These are phyloP conservation scores for Agrotis segetum DNA, from an alignment of 2,888 invertebrate species.

Conservation along the genomic window DNA sequence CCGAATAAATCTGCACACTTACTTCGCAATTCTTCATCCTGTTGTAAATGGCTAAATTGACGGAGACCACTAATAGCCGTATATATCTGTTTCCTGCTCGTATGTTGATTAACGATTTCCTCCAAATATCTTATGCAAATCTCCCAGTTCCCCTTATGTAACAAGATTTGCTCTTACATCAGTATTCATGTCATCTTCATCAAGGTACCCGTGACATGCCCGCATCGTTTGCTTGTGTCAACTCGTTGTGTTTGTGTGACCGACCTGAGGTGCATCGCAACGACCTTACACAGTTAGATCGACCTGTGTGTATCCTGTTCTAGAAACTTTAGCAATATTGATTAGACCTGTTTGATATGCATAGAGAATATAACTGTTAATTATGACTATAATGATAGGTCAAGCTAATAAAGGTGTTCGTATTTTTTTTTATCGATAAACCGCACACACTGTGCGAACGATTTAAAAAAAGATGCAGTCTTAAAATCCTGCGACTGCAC, in stretches of 20 bases:
- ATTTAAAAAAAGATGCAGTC: neutral
- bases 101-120: conserved; percentile 62
- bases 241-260: conserved; percentile 76
- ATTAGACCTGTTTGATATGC: conserved; percentile 12
- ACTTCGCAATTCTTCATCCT: conserved; percentile 41
- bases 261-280: conserved; percentile 81
- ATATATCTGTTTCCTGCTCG: conserved; percentile 55
- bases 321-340: conserved; percentile 43
- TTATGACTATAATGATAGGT: neutral
- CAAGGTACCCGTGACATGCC: conserved; percentile 75
- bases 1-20: conserved; percentile 1
- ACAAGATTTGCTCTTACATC: conserved; percentile 70
- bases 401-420: neutral
- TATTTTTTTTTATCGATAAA: neutral
- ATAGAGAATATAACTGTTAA: conserved; percentile 4
- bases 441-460: too few species aligned
- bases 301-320: conserved; percentile 61
- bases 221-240: conserved; percentile 84
- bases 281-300: conserved; percentile 67
- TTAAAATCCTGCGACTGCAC: neutral
- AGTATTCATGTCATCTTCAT: conserved; percentile 73
- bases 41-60: conserved; percentile 53
- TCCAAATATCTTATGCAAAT: conserved; percentile 68
- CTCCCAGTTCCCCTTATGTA: conserved; percentile 64
- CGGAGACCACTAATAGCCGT: conserved; percentile 44